Base-by-base conservation (phyloP, 2,113 vertebrate species). In the Apistogramma diplotaenia region DNA sequence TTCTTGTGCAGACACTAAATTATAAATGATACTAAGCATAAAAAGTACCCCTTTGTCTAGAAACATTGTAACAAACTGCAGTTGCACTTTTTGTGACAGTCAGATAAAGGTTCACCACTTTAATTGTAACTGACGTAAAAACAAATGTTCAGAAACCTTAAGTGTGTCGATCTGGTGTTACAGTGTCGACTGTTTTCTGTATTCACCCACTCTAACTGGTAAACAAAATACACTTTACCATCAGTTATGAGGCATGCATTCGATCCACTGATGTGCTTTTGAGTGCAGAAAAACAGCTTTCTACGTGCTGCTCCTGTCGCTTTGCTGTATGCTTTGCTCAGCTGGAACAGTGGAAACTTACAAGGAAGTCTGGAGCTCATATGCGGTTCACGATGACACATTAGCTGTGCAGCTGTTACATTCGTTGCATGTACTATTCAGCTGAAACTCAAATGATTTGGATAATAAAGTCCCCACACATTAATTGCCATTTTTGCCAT, bases 331-430 rank as follows among this genome's bases (percentile, higher is more conserved):
- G 23, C 76, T 83, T 73, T 35, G 37, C 55, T 78, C 62, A 80
- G 88, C 80, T 78, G 78, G 78, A 84, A 40, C 76, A 89, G 79
- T 79, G 87, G 84, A 89, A 93, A 84, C 46, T 88, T 80, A 74
- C 8, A 55, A 82, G 7, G 40, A 35, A 78, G 72, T 86, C 74
- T 77, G 81, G 21, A 49, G 49, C 79, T 86, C 78, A 83, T 83
- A 67, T 76, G 80, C 65, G 81, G 78, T 81, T 86, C 60, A 76
- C 6, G 46, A 78, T 83, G 83, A 89, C 81, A 83, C 59, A 76
- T 54, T 54, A 25, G 81, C 84, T 76, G 82, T 82, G 81, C 74
- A 75, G 62, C 84, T 76, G 80, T 33, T 75, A 77, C 74, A 78
- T 75, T 82, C 58, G 70, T 73, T 71, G 73, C 23, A 25, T 29